A percentile compares a stretch with the other conserved stretches of the same genome.
phyloP scores from a whole-genome alignment of 2,888 invertebrate genomes.

The Synergus gifuensis region DNA sequence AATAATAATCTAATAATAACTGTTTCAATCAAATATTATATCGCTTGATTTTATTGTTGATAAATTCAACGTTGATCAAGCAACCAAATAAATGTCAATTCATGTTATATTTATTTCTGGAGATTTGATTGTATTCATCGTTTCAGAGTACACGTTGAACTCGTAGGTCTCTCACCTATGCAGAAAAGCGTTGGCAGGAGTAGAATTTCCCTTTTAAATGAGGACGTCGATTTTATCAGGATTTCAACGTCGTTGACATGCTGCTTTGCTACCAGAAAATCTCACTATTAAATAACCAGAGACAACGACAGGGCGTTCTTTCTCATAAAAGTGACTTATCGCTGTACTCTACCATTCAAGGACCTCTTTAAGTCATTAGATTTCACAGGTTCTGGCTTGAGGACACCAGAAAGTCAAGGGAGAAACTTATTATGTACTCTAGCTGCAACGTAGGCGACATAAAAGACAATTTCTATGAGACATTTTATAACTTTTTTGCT shows the following conservation, averaged over 20 bases:
- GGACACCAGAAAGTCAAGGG: background rate
- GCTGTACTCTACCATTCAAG: constrained; percentile 20
- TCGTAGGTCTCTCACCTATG: background rate
- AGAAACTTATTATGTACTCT: background rate
- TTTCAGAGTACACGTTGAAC: background rate
- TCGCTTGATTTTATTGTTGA: background rate
- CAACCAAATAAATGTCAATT: background rate
- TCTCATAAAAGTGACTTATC: constrained; percentile 14
- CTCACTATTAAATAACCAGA: constrained; percentile 34
- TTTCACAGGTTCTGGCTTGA: constrained; percentile 2
- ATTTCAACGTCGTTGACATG: constrained; percentile 27
- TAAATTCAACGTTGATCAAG: background rate
- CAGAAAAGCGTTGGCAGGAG: background rate
- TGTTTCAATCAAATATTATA: too few relatives aligned
- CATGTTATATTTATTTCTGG: constrained; percentile 3
- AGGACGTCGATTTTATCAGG: constrained; percentile 27
- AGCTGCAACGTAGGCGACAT: constrained; percentile 6
- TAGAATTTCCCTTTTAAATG: constrained; percentile 35
- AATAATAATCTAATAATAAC: background rate
- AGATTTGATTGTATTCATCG: constrained; percentile 2
- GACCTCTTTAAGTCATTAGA: background rate
- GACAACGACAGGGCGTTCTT: background rate
- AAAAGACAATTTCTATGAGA: background rate
- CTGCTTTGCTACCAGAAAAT: constrained; percentile 10
- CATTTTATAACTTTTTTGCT: background rate